Base-by-base conservation (phyloP, 2,888 invertebrate genomes). In the Calephelis perditalis region DNA sequence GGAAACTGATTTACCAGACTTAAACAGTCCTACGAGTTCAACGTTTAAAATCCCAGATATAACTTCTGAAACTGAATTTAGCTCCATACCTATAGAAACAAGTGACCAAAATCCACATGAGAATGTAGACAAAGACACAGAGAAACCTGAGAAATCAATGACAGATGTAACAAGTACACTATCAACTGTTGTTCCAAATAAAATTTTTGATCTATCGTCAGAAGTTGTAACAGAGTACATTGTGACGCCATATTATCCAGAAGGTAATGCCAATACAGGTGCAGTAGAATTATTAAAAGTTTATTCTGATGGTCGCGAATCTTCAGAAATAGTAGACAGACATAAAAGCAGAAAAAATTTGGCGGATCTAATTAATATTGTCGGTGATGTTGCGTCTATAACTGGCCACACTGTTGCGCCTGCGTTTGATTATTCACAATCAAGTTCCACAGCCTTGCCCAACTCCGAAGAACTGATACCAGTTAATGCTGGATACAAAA, bases 391-490 rank as follows among this genome's bases (percentile, higher is more conserved):
- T 10, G 90, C 87, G 2, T 81, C 86, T 0, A 89, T 91, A 46
- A 84, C 84, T 57, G 84, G 86, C 47, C 84, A 86, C 62, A 80
- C 82, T 6, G 82, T 81, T 3, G 69, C 68, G 5, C 73, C 82
- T 0, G 67, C 68, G 3, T 56, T 63, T 0, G 63, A 64, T 10
- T 69, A 68, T 9, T 73, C 71, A n/a, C 66, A 69, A 1, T 67
- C 69, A 0, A 71, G 66, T 7, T 63, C 80, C 5, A 76, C 80
- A 7, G 76, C 75, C 47, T 79, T 82, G 61, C 78, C 86, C 3
- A 85, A 87, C 56, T 89, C 89, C 1, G 89, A 90, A 64, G 89
- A 90, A 67, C 69, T 90, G 8, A 84, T 90, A 58, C 88, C 86
- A 10, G 84, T 89, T 0, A 89, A 88, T 58, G 78, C 81, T 6